Evolutionary conservation across 2,888 invertebrate species (phyloP).

Genomic region (Hydriomena furcata): DNA sequence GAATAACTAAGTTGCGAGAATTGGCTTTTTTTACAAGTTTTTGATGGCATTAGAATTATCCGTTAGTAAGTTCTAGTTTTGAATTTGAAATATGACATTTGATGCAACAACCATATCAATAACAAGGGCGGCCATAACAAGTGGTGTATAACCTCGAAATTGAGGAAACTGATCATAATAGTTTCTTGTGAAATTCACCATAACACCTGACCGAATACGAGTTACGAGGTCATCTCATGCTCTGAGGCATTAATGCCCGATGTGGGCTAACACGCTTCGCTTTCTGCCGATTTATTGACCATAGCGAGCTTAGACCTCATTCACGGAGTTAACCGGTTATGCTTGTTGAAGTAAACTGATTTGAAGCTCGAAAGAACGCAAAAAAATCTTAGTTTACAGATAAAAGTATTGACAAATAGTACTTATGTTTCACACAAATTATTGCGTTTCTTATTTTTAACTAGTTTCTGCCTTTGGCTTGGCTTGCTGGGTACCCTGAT

Average conservation of each 20-base stretch:
- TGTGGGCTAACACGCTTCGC: slow-evolving; percentile 35
- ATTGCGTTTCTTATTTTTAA: too few species aligned
- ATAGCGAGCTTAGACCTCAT: slow-evolving; percentile 18
- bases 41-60: too few species aligned
- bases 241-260: slow-evolving; percentile 30
- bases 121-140: slow-evolving; percentile 5
- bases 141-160: slow-evolving; percentile 13
- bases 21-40: too few species aligned
- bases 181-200: slow-evolving; percentile 13
- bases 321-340: not conserved
- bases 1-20: too few species aligned
- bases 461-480: too few species aligned
- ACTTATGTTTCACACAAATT: too few species aligned
- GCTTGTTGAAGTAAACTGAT: not conserved
- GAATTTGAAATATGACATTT: not conserved
- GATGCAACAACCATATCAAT: not conserved
- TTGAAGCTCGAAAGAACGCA: too few species aligned
- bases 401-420: too few species aligned
- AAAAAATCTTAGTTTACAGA: too few species aligned
- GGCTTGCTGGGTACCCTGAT: too few species aligned
- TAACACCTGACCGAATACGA: slow-evolving; percentile 10
- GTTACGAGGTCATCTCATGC: slow-evolving; percentile 36
- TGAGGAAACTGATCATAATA: slow-evolving; percentile 23
- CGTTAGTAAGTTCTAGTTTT: too few species aligned
- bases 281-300: slow-evolving; percentile 36